These are phyloP conservation scores for Heterohyrax brucei DNA, from an alignment of 2,797 vertebrate genomes.

Conservation along the genomic window DNA sequence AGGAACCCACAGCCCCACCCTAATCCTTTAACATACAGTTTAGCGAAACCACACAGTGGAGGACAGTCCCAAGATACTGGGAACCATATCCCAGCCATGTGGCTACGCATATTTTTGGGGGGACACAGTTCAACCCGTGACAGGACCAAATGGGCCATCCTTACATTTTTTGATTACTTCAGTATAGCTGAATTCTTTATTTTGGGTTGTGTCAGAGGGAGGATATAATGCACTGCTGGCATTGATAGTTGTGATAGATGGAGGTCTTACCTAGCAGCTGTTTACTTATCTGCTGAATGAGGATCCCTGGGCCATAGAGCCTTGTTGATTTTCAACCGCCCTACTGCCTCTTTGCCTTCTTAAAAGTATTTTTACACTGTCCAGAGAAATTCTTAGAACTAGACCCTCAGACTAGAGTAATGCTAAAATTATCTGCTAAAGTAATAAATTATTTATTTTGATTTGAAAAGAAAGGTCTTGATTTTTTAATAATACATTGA, in stretches of 20 bases:
- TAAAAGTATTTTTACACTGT: background rate
- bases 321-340: background rate
- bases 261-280: background rate
- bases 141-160: background rate
- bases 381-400: background rate
- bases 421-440: background rate
- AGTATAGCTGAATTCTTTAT: background rate
- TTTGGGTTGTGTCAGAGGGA: background rate
- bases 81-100: too few species aligned
- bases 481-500: background rate
- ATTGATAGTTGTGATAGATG: constrained; percentile 5
- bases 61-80: too few species aligned
- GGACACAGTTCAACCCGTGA: too few species aligned
- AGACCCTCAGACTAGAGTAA: background rate
- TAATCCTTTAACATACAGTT: too few species aligned
- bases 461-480: background rate
- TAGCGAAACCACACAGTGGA: too few species aligned
- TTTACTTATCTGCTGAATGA: constrained; percentile 1
- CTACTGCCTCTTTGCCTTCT: background rate
- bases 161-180: background rate
- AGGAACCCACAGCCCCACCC: too few species aligned
- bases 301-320: background rate
- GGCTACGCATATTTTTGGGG: too few species aligned
- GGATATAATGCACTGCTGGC: background rate
- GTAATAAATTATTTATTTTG: background rate